phyloP scores from a whole-genome alignment of 23 tunicate genomes.

The Diplosoma virens region DNA sequence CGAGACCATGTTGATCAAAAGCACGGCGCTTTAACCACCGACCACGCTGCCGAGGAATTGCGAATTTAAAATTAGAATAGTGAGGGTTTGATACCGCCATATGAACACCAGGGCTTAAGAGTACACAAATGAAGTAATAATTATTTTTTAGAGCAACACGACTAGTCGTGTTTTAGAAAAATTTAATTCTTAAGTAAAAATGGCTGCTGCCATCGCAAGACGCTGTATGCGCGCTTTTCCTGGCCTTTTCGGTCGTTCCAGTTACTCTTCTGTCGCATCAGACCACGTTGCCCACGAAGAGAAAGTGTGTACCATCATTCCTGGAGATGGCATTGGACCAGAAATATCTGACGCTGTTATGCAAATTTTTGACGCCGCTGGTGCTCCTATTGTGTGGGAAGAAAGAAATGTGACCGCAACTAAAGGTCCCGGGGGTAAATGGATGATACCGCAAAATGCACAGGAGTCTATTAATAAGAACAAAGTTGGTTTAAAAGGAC shows the following conservation, averaged over 20 bases:
- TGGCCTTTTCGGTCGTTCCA: not conserved
- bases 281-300: conserved; percentile 26
- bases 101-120: too few species aligned
- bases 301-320: conserved; percentile 76
- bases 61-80: too few species aligned
- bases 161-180: too few species aligned
- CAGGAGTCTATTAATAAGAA: conserved; percentile 88
- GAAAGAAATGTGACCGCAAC: conserved; percentile 89
- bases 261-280: conserved; percentile 15
- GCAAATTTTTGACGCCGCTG: conserved; percentile 98
- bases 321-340: conserved; percentile 98
- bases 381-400: conserved; percentile 93
- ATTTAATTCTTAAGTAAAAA: too few species aligned
- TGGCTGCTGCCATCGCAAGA: not conserved
- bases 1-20: too few species aligned
- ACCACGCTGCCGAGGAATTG: too few species aligned
- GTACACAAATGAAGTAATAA: too few species aligned
- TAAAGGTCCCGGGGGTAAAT: conserved; percentile 94
- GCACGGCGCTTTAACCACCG: too few species aligned
- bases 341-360: conserved; percentile 93
- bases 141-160: too few species aligned
- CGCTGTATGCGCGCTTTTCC: conserved; percentile 27
- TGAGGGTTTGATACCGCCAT: too few species aligned
- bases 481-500: conserved; percentile 95
- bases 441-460: conserved; percentile 86